Percentiles rank a stretch among this genome's conserved stretches.
phyloP scores from a whole-genome alignment of 2,797 vertebrate species.

The Lutjanus campechanus region DNA sequence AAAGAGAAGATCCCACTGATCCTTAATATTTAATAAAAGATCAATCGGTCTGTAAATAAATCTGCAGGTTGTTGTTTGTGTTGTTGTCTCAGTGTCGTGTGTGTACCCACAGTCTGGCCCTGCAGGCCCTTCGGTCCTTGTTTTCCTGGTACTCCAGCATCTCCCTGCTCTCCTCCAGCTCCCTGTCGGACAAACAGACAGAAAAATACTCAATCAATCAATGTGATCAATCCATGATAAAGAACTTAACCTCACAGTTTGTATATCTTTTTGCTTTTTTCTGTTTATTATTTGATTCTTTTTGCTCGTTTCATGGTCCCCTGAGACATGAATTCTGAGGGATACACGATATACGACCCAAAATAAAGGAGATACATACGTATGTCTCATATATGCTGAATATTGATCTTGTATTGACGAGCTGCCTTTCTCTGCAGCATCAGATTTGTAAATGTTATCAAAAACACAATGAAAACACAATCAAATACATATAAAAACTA shows the following conservation, averaged over 20 bases:
- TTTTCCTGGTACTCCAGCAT: constrained; percentile 82
- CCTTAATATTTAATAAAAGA: too few species aligned
- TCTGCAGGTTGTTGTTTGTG: too few species aligned
- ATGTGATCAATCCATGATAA: neutral
- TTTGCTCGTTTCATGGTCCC: neutral
- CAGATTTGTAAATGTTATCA: neutral
- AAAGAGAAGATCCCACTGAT: too few species aligned
- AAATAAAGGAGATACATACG: too few species aligned
- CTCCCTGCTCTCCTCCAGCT: constrained; percentile 77
- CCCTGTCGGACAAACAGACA: constrained; percentile 74
- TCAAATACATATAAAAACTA: neutral
- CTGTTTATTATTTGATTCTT: neutral
- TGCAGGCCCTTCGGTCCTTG: constrained; percentile 82
- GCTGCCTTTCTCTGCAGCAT: neutral
- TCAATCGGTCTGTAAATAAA: too few species aligned
- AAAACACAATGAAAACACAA: neutral
- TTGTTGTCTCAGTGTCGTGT: neutral
- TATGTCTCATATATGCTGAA: too few species aligned
- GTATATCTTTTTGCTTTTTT: neutral
- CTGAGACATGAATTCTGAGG: neutral
- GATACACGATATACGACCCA: neutral
- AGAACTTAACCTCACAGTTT: neutral
- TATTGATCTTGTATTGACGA: too few species aligned
- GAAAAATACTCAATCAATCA: neutral
- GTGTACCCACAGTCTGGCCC: constrained; percentile 77